phyloP scores from a whole-genome alignment of 2,888 invertebrate species.

The Parnassius orleans region DNA sequence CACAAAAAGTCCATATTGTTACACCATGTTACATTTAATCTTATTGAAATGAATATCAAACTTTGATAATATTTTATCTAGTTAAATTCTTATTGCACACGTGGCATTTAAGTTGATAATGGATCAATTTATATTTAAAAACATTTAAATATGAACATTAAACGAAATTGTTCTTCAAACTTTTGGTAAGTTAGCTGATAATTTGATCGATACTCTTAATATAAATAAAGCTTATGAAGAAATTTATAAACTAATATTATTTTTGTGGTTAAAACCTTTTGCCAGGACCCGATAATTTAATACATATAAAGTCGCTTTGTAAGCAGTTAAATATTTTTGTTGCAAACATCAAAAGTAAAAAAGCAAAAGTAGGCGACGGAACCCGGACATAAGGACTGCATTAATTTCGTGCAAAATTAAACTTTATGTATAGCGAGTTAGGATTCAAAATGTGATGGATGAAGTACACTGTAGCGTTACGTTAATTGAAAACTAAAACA shows the following conservation, averaged over 20 bases:
- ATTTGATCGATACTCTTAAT: constrained; percentile 43
- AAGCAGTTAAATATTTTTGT: background rate
- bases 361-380: background rate
- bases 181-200: constrained; percentile 37
- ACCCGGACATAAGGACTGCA: constrained; percentile 5
- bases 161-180: constrained; percentile 3
- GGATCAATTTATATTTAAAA: background rate
- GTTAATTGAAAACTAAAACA: no score
- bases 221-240: constrained; percentile 42
- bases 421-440: no score
- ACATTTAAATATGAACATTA: background rate
- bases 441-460: no score
- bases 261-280: constrained; percentile 17
- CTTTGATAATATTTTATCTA: background rate
- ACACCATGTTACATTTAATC: background rate
- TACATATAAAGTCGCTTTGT: constrained; percentile 4
- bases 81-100: constrained; percentile 24
- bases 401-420: no score
- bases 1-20: background rate
- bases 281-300: background rate
- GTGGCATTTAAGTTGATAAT: constrained; percentile 7
- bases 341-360: background rate
- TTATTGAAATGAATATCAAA: background rate
- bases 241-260: constrained; percentile 36
- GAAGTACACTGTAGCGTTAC: no score